phyloP scores from a whole-genome alignment of 2,888 invertebrate genomes.

The Amphipoea lucens region DNA sequence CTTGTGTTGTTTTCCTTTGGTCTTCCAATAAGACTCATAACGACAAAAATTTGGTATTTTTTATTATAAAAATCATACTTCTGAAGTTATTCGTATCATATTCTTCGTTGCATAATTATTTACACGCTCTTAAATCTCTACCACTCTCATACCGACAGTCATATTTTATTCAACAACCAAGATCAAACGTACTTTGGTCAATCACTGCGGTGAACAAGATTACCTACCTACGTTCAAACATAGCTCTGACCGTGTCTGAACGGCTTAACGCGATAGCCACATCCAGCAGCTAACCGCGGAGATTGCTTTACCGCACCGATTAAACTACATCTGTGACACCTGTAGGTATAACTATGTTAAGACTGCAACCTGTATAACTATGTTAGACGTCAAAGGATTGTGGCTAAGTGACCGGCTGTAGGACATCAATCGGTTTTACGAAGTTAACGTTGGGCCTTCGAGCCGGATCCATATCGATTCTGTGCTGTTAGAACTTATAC shows the following conservation, averaged over 20 bases:
- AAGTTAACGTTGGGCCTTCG: conserved; percentile 3
- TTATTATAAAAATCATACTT: not conserved
- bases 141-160: not conserved
- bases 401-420: conserved; percentile 3
- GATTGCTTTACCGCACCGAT: conserved; percentile 28
- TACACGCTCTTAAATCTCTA: not conserved
- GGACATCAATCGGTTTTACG: conserved; percentile 17
- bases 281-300: conserved; percentile 29
- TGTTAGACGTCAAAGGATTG: conserved; percentile 35
- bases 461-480: not conserved
- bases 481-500: not conserved
- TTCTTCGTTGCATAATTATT: not conserved
- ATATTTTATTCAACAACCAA: not conserved
- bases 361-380: conserved; percentile 24
- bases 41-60: not conserved
- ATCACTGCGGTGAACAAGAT: conserved; percentile 26
- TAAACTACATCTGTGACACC: conserved; percentile 36
- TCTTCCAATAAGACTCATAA: not conserved
- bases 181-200: not conserved
- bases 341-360: conserved; percentile 40
- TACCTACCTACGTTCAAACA: not conserved
- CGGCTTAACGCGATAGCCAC: conserved; percentile 6
- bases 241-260: not conserved
- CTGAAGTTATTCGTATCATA: not conserved
- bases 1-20: not conserved